A percentile compares a stretch with the other conserved stretches of the same genome.
Conservation (phyloP, 1,140 invertebrate species). For the Magallana angulata region DNA sequence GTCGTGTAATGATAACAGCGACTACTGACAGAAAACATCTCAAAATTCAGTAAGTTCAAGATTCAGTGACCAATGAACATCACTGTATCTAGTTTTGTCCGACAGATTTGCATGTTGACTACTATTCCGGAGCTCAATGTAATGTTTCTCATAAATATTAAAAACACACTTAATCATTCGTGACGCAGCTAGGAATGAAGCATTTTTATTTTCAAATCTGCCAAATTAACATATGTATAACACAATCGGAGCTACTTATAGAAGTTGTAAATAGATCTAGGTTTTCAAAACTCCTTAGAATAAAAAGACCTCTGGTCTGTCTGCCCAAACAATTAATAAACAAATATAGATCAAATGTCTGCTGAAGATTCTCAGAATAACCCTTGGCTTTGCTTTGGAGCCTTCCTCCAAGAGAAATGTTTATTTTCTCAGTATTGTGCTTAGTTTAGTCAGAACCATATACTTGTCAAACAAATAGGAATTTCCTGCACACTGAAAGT, state of each 20-base stretch:
- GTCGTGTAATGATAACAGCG: too few relatives aligned
- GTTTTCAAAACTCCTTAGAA: background rate
- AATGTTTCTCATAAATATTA: background rate
- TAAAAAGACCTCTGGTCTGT: background rate
- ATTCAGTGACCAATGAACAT: too few relatives aligned
- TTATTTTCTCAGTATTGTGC: conserved; percentile 15
- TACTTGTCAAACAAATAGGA: background rate
- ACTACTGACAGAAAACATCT: too few relatives aligned
- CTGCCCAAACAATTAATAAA: background rate
- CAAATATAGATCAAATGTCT: conserved; percentile 25
- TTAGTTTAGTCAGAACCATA: conserved; percentile 5
- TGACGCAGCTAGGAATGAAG: background rate
- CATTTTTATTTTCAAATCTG: background rate
- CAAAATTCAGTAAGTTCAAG: too few relatives aligned
- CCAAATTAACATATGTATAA: conserved; percentile 4
- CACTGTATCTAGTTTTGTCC: too few relatives aligned
- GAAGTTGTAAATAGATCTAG: conserved; percentile 16
- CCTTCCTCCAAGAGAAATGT: background rate
- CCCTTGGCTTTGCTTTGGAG: background rate
- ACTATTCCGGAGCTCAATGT: too few relatives aligned
- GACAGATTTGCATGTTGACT: too few relatives aligned
- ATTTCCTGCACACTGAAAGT: background rate
- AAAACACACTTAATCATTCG: background rate
- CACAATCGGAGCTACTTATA: background rate
- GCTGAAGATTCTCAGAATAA: background rate